phyloP scores from a whole-genome alignment of 2,113 vertebrate genomes.

The Takifugu flavidus region DNA sequence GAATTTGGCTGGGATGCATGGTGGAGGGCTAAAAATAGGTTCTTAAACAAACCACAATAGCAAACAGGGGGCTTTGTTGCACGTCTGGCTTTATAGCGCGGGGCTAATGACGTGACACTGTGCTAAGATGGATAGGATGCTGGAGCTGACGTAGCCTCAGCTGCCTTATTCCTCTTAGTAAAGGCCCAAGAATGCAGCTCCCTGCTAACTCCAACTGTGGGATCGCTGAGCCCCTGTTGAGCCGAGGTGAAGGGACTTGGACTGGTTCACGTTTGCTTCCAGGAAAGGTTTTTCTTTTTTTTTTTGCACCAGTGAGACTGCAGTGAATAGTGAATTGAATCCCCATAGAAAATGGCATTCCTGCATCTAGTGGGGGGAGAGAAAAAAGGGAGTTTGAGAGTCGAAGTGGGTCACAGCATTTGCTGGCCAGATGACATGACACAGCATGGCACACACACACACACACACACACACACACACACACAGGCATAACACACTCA shows the following conservation, averaged over 20 bases:
- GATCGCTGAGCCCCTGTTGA: constrained; percentile 45
- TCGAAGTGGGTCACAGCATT: constrained; percentile 47
- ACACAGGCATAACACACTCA: constrained; percentile 22
- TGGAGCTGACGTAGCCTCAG: constrained; percentile 50
- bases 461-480: constrained; percentile 12
- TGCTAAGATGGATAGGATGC: constrained; percentile 18
- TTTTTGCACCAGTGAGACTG: constrained; percentile 52
- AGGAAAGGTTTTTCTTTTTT: constrained; percentile 40
- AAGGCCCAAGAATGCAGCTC: constrained; percentile 37
- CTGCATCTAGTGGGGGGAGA: constrained; percentile 29
- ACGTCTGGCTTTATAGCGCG: constrained; percentile 38
- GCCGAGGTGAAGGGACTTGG: constrained; percentile 53
- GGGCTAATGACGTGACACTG: constrained; percentile 42
- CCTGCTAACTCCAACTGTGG: constrained; percentile 41
- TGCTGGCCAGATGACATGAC: constrained; percentile 43
- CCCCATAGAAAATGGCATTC: constrained; percentile 63
- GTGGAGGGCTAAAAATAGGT: constrained; percentile 64
- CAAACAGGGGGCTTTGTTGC: constrained; percentile 46
- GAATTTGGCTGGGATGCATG: constrained; percentile 55
- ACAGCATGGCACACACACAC: constrained; percentile 33
- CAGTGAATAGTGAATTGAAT: constrained; percentile 66
- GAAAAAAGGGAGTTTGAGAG: constrained; percentile 35
- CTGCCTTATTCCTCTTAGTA: constrained; percentile 44
- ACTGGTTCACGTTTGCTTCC: constrained; percentile 56
- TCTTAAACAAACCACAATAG: constrained; percentile 60